Evolutionary conservation across 1,140 invertebrate genomes (phyloP).

Genomic region (Anagrus nilaparvatae): DNA sequence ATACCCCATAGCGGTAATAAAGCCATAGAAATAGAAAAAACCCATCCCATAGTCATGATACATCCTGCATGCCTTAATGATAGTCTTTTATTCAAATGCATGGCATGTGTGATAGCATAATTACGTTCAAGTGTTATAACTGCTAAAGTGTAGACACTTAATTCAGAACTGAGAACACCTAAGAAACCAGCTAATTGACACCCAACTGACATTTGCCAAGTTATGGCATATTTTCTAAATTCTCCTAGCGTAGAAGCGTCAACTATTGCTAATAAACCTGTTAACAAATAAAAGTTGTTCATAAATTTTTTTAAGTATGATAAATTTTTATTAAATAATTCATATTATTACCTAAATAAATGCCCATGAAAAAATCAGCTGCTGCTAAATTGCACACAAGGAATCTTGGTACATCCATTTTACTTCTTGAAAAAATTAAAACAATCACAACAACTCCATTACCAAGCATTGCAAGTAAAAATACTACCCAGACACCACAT

Average conservation of each 20-base stretch:
- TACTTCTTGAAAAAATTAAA: slow-evolving; percentile 79
- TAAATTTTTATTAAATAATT: no score
- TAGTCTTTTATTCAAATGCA: slow-evolving; percentile 90
- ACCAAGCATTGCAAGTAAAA: slow-evolving; percentile 86
- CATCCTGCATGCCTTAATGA: slow-evolving; percentile 79
- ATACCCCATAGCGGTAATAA: slow-evolving; percentile 80
- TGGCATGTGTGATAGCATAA: slow-evolving; percentile 95
- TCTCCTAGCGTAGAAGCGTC: slow-evolving; percentile 94
- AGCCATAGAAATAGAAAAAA: slow-evolving; percentile 82
- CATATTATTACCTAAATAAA: slow-evolving; percentile 62
- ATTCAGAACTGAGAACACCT: slow-evolving; percentile 87
- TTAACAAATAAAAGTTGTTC: slow-evolving; percentile 2
- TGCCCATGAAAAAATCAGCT: slow-evolving; percentile 94
- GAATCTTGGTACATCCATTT: slow-evolving; percentile 92
- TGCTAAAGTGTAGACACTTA: slow-evolving; percentile 90
- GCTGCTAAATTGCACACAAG: slow-evolving; percentile 93
- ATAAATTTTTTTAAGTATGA: background rate
- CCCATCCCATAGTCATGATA: slow-evolving; percentile 89
- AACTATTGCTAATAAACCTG: slow-evolving; percentile 84
- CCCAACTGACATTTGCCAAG: slow-evolving; percentile 90
- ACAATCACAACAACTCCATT: slow-evolving; percentile 94
- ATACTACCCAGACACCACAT: slow-evolving; percentile 94
- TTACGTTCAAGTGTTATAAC: slow-evolving; percentile 95
- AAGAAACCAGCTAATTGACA: slow-evolving; percentile 94
- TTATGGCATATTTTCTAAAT: slow-evolving; percentile 92